phyloP scores from a whole-genome alignment of 1,140 invertebrate species.

The Drosophila bipectinata region DNA sequence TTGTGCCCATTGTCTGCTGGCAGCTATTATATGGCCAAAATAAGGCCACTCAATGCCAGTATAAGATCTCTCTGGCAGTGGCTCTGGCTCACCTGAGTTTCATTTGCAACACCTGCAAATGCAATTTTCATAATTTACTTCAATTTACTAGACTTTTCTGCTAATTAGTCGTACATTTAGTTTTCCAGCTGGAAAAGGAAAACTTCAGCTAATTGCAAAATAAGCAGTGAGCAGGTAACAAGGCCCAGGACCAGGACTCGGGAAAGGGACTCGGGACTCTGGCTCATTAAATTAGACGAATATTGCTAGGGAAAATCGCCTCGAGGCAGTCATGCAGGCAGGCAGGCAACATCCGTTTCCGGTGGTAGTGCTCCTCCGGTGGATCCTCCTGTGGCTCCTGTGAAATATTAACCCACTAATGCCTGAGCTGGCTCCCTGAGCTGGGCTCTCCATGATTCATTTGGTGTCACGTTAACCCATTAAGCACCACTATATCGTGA shows the following conservation, averaged over 20 bases:
- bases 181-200: conserved; percentile 7
- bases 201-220: conserved; percentile 39
- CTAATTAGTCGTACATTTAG: conserved; percentile 71
- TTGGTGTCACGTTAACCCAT: conserved; percentile 81
- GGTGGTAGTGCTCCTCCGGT: neutral
- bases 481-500: conserved; percentile 49
- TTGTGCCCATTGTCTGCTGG: conserved; percentile 68
- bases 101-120: conserved; percentile 59
- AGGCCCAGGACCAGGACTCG: neutral
- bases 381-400: neutral
- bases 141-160: conserved; percentile 53
- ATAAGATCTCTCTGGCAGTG: conserved; percentile 23
- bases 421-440: conserved; percentile 7
- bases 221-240: conserved; percentile 23
- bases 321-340: conserved; percentile 21
- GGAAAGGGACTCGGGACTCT: too few relatives aligned
- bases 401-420: conserved; percentile 79
- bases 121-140: conserved; percentile 71
- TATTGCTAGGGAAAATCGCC: conserved; percentile 48
- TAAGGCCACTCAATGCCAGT: conserved; percentile 70
- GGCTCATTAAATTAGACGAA: conserved; percentile 63
- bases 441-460: conserved; percentile 64
- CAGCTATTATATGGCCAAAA: conserved; percentile 53
- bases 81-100: conserved; percentile 24
- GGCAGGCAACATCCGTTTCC: conserved; percentile 53